phyloP scores from a whole-genome alignment of 2,113 vertebrate genomes.

The Melozone crissalis region DNA sequence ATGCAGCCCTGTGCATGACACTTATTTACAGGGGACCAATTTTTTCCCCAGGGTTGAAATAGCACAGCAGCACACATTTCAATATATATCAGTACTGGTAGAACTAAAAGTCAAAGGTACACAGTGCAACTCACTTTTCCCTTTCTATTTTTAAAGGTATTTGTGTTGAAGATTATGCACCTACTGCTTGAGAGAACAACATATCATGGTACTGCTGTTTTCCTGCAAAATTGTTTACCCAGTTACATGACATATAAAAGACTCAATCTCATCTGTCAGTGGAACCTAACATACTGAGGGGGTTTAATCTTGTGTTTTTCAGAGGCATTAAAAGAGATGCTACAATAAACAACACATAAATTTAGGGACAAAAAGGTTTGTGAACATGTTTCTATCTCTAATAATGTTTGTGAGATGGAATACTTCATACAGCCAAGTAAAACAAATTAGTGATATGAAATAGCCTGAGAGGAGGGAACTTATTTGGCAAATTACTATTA shows the following conservation, averaged over 20 bases:
- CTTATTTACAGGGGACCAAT: background rate
- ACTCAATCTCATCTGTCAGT: background rate
- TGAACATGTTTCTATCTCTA: background rate
- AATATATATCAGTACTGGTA: background rate
- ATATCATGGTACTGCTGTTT: background rate
- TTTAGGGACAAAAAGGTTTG: background rate
- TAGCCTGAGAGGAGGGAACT: background rate
- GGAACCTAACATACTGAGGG: background rate
- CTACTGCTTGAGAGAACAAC: background rate
- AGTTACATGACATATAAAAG: background rate
- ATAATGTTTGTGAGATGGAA: background rate
- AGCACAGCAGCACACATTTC: background rate
- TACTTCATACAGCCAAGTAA: background rate
- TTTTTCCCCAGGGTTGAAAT: background rate
- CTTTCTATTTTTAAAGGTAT: background rate
- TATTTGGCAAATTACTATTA: background rate
- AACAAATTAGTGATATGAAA: background rate
- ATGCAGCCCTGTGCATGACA: background rate
- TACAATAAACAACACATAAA: background rate
- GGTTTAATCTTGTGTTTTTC: conserved; percentile 5
- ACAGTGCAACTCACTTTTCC: background rate
- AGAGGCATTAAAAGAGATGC: background rate
- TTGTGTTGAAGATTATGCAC: background rate
- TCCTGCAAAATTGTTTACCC: conserved; percentile 23
- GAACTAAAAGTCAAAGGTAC: background rate